Base-by-base conservation (phyloP, 2,888 invertebrate species). In the Linyphia triangularis region DNA sequence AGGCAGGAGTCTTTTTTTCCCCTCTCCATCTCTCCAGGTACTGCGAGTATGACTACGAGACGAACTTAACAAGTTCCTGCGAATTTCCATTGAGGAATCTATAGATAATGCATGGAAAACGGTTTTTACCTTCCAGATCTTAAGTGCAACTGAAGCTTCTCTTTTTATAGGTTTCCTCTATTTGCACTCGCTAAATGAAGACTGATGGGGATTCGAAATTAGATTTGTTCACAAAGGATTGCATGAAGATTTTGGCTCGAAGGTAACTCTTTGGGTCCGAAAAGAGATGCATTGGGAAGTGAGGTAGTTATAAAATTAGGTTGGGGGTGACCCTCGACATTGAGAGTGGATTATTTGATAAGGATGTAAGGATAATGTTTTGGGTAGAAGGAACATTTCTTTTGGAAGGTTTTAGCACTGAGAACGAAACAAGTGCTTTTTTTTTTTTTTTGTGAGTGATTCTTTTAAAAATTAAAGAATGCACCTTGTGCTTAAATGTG, bases 31-130 rank as follows among this genome's bases (percentile, higher is more conserved):
- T 59, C 63, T 63, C 33, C 63, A 70, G 72, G 43, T 70, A 63
- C 63, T n/a, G n/a, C n/a, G n/a, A n/a, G n/a, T n/a, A n/a, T n/a
- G n/a, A n/a, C n/a, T n/a, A n/a, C n/a, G n/a, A n/a, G n/a, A n/a
- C n/a, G n/a, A n/a, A n/a, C 30, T 57, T 85, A 78, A 78, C 85
- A 85, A 85, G 85, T 59, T 26, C 63, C 33, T 37, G 57, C 33
- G 59, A 37, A 33, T 63, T 61, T 61, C 51, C 61, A 30, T 57
- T 61, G n/a, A 24, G 13, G 78, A 85, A 77, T 78, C 79, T 88
- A 81, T 88, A 40, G 81, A 88, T 88, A 88, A 88, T 88, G 86
- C 81, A 88, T 88, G 69, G 57, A 9, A 57, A 79, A 73, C 67
- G 59, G 61, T 63, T 79, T 73, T 81, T 70, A n/a, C 51, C 1